Base-by-base conservation (phyloP, 2,888 invertebrate species). In the Timema podura region DNA sequence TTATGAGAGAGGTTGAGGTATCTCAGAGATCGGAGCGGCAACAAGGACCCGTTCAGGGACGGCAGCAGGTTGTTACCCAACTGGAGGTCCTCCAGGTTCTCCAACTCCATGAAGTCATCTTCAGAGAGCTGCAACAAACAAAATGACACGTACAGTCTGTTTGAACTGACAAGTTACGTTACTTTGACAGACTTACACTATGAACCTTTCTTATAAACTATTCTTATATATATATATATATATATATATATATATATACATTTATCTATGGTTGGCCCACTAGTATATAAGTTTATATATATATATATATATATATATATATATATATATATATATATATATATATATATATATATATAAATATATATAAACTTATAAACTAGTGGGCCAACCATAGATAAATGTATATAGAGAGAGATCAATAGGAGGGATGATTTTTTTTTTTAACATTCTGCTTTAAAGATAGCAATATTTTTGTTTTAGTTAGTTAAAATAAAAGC, bases 1-100 rank as follows among this genome's bases (percentile, higher is more conserved):
- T 94, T 94, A 78, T 89, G 88, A 0, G 92, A 91, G 72, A 94
- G 83, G 81, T 93, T 93, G 61, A 91, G 84, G 74, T 85, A 87
- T 74, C 86, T 85, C 44, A 94, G 81, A 10, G 88, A 87, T 75
- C 86, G 86, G 67, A 93, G 82, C 59, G 89, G 88, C 75, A 88
- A 83, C 59, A 93, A 79, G 0, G 93, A 92, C 67, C 89, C 88
- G 77, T 92, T 92, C 69, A 93, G 80, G 0, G 88, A 85, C 68
- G 85, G 87, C 0, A 93, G 82, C 74, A 87, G 85, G 80, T 94
- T 94, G 78, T 89, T 87, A 0, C 90, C 89, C 71, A 93, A 83
- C 75, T 91, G 87, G 30, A 93, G 81, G 66, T 88, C 88, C 73
- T 90, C 89, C 74, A 93, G 80, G 72, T 84, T 82, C 74, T 89